Evolutionary conservation across 2,888 invertebrate genomes (phyloP).

Genomic region (Pandemis heparana): DNA sequence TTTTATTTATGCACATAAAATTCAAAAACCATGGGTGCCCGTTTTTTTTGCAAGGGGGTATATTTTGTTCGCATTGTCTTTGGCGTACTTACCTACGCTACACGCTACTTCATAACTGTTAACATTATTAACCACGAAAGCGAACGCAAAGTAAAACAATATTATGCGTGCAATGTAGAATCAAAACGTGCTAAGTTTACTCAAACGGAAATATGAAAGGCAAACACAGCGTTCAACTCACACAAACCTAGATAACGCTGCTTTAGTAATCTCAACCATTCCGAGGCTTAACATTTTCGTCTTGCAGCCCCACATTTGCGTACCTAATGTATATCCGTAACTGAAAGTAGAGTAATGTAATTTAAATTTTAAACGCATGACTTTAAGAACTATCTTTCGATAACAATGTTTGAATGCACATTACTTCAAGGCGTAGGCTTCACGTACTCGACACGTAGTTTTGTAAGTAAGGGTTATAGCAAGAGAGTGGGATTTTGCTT

Average conservation of each 20-base stretch:
- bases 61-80: too few relatives aligned
- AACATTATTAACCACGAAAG: conserved; percentile 20
- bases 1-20: too few relatives aligned
- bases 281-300: conserved; percentile 38
- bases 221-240: conserved; percentile 43
- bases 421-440: conserved; percentile 12
- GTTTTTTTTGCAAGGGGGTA: too few relatives aligned
- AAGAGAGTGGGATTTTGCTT: conserved; percentile 9
- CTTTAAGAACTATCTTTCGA: conserved; percentile 22
- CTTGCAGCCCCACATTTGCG: conserved; percentile 30
- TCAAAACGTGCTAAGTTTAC: conserved; percentile 53
- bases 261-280: conserved; percentile 40
- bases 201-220: conserved; percentile 41
- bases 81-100: too few relatives aligned
- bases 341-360: neutral
- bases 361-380: conserved; percentile 1
- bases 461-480: conserved; percentile 9
- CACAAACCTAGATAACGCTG: conserved; percentile 42
- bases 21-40: too few relatives aligned
- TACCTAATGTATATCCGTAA: conserved; percentile 29
- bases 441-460: conserved; percentile 1
- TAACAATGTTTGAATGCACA: conserved; percentile 5
- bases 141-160: neutral
- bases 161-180: conserved; percentile 6
- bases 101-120: neutral